A percentile compares a stretch with the other conserved stretches of the same genome.
Conservation (phyloP, 2,888 invertebrate species). For the Melitaea athalia region DNA sequence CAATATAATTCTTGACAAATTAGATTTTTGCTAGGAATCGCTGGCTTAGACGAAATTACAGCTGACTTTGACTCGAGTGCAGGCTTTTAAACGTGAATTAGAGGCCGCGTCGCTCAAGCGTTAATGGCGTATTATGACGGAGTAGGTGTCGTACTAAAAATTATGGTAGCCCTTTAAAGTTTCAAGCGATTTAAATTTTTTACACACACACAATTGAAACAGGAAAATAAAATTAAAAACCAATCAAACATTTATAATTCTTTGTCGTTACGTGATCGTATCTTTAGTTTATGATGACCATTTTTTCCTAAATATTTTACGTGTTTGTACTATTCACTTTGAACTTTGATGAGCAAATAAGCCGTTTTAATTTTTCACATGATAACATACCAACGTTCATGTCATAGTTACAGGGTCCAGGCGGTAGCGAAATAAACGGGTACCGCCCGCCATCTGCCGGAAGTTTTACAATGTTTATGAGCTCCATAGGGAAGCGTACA, state of each 20-base stretch:
- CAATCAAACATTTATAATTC: too few species aligned
- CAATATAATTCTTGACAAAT: slow-evolving; percentile 76
- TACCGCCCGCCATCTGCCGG: slow-evolving; percentile 74
- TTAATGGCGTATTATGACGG: slow-evolving; percentile 79
- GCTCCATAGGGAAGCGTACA: slow-evolving; percentile 74
- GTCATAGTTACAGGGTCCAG: slow-evolving; percentile 50
- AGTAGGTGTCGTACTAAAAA: slow-evolving; percentile 72
- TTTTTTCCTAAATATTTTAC: slow-evolving; percentile 40
- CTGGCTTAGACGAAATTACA: slow-evolving; percentile 78
- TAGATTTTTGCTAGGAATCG: slow-evolving; percentile 78
- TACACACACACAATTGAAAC: slow-evolving; percentile 7
- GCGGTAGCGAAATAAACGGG: slow-evolving; percentile 62
- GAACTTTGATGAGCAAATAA: slow-evolving; percentile 57
- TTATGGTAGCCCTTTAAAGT: slow-evolving; percentile 63
- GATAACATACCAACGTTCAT: slow-evolving; percentile 52
- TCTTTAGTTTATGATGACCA: slow-evolving; percentile 34
- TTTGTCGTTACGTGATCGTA: slow-evolving; percentile 33
- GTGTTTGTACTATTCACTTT: slow-evolving; percentile 44
- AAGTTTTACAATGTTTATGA: slow-evolving; percentile 80
- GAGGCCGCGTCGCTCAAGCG: slow-evolving; percentile 72
- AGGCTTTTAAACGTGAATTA: slow-evolving; percentile 81
- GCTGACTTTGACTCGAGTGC: slow-evolving; percentile 79
- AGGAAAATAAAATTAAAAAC: too few species aligned
- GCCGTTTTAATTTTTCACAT: slow-evolving; percentile 56
- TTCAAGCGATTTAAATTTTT: slow-evolving; percentile 36